These are phyloP conservation scores for Pipistrellus nathusii DNA, from an alignment of 2,797 vertebrate genomes.

Conservation along the genomic window DNA sequence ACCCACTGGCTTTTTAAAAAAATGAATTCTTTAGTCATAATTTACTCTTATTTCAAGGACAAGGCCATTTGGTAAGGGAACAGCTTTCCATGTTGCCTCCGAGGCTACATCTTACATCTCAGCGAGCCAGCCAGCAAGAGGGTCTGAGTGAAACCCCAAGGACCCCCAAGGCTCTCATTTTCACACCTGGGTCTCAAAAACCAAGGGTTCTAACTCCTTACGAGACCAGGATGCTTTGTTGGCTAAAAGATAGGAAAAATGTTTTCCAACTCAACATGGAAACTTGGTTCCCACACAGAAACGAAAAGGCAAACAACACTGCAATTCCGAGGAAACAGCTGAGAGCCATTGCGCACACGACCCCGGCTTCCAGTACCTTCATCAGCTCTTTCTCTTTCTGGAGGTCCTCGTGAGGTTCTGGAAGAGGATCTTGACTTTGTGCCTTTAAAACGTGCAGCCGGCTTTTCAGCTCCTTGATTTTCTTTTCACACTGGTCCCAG, in stretches of 20 bases:
- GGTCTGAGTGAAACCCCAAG: not conserved
- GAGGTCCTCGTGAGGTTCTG: conserved; percentile 89
- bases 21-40: not conserved
- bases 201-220: not conserved
- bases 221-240: not conserved
- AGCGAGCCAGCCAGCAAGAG: not conserved
- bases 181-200: not conserved
- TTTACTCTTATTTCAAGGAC: conserved; percentile 46
- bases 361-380: conserved; percentile 87
- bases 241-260: not conserved
- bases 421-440: conserved; percentile 89
- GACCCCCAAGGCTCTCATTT: not conserved
- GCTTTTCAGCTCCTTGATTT: conserved; percentile 86
- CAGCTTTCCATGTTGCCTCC: conserved; percentile 4
- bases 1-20: not conserved
- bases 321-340: not conserved
- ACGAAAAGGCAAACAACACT: conserved; percentile 55
- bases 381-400: conserved; percentile 85
- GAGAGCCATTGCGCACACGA: not conserved
- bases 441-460: conserved; percentile 88
- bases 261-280: conserved; percentile 8
- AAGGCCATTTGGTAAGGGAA: conserved; percentile 20
- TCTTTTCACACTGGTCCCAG: conserved; percentile 91
- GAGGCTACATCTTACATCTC: not conserved
- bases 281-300: conserved; percentile 7